These are phyloP conservation scores for Drosophila santomea DNA, from an alignment of 1,140 invertebrate species.

Conservation along the genomic window DNA sequence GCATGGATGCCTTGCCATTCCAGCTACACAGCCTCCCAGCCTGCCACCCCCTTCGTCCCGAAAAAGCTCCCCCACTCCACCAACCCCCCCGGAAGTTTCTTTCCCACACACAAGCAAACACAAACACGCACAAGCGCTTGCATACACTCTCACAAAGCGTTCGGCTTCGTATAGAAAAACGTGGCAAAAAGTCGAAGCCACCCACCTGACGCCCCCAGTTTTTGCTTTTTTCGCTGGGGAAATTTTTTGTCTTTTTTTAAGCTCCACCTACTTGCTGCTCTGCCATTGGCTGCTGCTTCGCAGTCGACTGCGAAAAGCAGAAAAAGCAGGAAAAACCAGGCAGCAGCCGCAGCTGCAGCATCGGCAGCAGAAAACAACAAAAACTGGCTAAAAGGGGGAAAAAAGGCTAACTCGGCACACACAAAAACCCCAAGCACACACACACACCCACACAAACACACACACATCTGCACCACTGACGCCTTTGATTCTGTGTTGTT, in stretches of 20 bases:
- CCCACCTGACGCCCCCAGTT: constrained; percentile 41
- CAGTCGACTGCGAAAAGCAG: constrained; percentile 49
- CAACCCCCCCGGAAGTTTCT: constrained; percentile 2
- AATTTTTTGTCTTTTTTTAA: constrained; percentile 84
- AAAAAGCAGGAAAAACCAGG: constrained; percentile 12
- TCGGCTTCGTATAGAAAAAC: constrained; percentile 77
- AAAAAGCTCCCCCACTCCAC: not conserved
- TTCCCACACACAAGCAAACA: constrained; percentile 15
- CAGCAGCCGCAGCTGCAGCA: constrained; percentile 47
- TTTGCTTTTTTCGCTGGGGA: constrained; percentile 67
- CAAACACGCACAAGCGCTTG: constrained; percentile 2
- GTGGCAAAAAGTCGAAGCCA: constrained; percentile 65
- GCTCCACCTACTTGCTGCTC: constrained; percentile 83
- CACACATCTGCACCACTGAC: constrained; percentile 21
- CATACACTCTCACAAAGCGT: constrained; percentile 17
- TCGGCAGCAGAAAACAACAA: constrained; percentile 45
- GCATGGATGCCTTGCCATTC: constrained; percentile 32
- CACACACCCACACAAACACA: constrained; percentile 7
- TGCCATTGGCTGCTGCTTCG: constrained; percentile 72
- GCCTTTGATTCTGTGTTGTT: constrained; percentile 79
- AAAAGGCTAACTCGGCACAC: constrained; percentile 77
- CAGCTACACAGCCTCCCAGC: constrained; percentile 2
- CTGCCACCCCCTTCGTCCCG: constrained; percentile 1
- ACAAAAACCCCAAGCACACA: constrained; percentile 46
- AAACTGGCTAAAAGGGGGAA: constrained; percentile 74